A percentile compares a stretch with the other conserved stretches of the same genome.
These are phyloP conservation scores for Thripadectes ignobilis DNA, from an alignment of 2,797 vertebrate genomes.

Conservation along the genomic window DNA sequence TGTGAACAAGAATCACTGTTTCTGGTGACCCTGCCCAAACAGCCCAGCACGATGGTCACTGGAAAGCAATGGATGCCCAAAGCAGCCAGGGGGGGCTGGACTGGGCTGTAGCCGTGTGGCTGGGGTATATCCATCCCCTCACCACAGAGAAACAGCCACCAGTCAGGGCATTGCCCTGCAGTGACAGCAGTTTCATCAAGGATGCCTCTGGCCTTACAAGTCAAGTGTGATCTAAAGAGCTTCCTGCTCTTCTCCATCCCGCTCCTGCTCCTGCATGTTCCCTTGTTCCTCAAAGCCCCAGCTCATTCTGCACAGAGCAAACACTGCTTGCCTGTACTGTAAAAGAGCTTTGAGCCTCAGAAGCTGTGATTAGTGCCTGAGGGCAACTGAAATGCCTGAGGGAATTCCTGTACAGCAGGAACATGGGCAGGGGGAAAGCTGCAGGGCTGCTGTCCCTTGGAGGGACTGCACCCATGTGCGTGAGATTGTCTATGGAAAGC, in stretches of 20 bases:
- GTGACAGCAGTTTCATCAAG: not conserved
- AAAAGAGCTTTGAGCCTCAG: not conserved
- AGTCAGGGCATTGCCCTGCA: not conserved
- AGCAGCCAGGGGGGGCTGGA: not conserved
- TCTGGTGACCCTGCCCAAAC: not conserved
- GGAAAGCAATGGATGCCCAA: not conserved
- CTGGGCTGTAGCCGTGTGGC: not conserved
- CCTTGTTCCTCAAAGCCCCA: not conserved
- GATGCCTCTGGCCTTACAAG: not conserved
- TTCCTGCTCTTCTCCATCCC: not conserved
- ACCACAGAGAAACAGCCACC: not conserved
- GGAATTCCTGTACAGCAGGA: not conserved
- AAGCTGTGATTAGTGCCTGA: not conserved
- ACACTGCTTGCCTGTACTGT: not conserved
- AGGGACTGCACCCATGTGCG: not conserved
- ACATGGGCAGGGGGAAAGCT: rapidly evolving
- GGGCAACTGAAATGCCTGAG: not conserved
- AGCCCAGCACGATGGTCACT: not conserved
- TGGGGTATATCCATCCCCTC: not conserved
- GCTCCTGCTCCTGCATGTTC: not conserved
- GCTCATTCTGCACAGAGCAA: rapidly evolving
- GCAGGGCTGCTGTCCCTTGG: not conserved
- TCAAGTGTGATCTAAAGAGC: not conserved
- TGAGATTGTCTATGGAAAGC: not conserved
- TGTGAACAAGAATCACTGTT: rapidly evolving